Conservation (phyloP, 2,888 invertebrate genomes). For the Cyclophora albipunctata region DNA sequence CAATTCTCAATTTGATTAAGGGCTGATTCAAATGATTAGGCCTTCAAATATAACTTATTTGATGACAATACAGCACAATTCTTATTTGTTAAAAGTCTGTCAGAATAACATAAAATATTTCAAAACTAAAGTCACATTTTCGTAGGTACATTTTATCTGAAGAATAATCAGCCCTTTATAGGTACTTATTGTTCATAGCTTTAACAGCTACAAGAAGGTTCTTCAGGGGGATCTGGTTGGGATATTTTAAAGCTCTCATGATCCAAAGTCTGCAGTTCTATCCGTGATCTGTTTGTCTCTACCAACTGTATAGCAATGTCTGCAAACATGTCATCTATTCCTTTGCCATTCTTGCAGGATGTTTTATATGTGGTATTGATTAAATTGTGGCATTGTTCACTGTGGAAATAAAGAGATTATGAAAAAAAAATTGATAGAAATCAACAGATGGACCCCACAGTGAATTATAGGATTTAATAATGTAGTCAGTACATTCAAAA, state of each 20-base stretch:
- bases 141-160: no score
- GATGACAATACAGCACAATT: no score
- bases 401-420: slow-evolving; percentile 41
- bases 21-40: no score
- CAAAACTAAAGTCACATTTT: no score
- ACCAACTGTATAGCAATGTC: slow-evolving; percentile 89
- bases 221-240: slow-evolving; percentile 75
- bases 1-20: no score
- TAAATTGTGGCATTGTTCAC: slow-evolving; percentile 93
- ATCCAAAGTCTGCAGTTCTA: slow-evolving; percentile 87
- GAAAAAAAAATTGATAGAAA: background rate
- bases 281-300: slow-evolving; percentile 86
- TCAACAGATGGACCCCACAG: no score
- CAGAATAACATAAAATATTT: no score
- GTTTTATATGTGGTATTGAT: slow-evolving; percentile 92
- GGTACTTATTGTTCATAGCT: background rate
- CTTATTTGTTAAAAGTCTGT: no score
- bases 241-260: slow-evolving; percentile 85
- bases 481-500: background rate
- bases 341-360: slow-evolving; percentile 90
- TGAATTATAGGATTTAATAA: no score
- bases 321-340: slow-evolving; percentile 92
- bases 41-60: no score
- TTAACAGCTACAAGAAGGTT: slow-evolving; percentile 66
- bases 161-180: no score